Evolutionary conservation across 1,140 invertebrate genomes (phyloP), one percentile per base, ranked within the genome.

Genomic region (Hydropsyche tenuis): DNA sequence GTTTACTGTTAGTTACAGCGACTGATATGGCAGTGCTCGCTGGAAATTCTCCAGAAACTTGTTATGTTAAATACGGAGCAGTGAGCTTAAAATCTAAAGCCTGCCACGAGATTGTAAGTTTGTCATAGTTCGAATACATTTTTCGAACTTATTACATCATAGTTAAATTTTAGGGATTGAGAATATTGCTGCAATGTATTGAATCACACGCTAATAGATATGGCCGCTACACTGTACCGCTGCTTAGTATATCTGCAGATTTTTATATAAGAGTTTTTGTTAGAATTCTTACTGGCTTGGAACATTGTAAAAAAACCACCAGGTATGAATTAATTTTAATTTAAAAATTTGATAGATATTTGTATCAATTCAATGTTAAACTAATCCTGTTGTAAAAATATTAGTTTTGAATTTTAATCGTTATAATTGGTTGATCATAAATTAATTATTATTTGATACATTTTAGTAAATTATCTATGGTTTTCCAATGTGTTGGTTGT

Each of bases 261-360:
- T 99, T 99, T 85, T 99, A 99, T 82, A 90, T 99, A 23, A 86
- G 98, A 76, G 90, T 99, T 5, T 98, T 99, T 86, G 94, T 99
- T 0, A 89, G 89, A 79, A 85, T 99, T 1, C 90, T 88, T 66
- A 89, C 90, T 0, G 91, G 96, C 60, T 92, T 93, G 75, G 83
- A 87, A 12, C 90, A 91, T 78, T 96, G 95, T 75, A 99, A 99
- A 86, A 86, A 89, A 78, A 91, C 91, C 71, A 91, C 90, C 23
- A 93, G 88, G 91, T 93, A 80, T 45, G 56, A 23, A 25, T 69
- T 51, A 37, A 69, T 70, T 23, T 18, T n/a, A n/a, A n/a, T n/a
- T n/a, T n/a, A n/a, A 46, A 11, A n/a, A 46, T 46, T n/a, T 46
- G n/a, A 11, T 11, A 46, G 45, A 11, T 7, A 20, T 45, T n/a